phyloP scores from a whole-genome alignment of 2,797 vertebrate genomes.

The Dallia pectoralis region DNA sequence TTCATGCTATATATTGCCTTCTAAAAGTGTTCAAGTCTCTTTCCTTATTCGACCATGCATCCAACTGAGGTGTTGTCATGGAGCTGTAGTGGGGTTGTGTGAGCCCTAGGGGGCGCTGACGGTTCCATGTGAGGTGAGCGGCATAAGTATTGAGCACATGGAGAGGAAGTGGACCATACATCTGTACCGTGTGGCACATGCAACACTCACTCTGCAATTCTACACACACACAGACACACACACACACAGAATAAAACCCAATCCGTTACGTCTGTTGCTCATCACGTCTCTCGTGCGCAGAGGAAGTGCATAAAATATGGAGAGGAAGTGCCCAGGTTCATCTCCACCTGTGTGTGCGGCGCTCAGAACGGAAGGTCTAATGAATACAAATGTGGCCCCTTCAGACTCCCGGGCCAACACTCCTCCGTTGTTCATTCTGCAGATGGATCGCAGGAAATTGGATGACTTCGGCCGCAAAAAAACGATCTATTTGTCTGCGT shows the following conservation, averaged over 20 bases:
- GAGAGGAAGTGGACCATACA: background rate
- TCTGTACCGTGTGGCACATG: background rate
- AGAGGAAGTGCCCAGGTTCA: background rate
- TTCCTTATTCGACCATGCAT: background rate
- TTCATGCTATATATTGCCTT: no score
- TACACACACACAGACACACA: slow-evolving; percentile 20
- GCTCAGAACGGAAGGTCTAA: background rate
- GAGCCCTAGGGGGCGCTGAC: background rate
- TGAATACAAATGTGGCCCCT: slow-evolving; percentile 22
- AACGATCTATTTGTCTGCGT: slow-evolving; percentile 17
- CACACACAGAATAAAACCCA: background rate
- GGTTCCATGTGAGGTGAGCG: background rate
- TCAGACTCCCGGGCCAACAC: slow-evolving; percentile 29
- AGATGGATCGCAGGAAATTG: slow-evolving; percentile 48
- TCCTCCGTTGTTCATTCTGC: slow-evolving; percentile 47
- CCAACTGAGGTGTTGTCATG: background rate
- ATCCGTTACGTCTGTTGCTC: background rate
- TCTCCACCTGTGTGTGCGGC: background rate
- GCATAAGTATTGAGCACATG: background rate
- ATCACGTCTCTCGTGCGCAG: background rate
- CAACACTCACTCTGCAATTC: background rate
- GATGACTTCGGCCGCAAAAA: slow-evolving; percentile 26
- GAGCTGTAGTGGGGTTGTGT: background rate
- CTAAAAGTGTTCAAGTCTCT: no score
- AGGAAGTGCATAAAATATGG: slow-evolving; percentile 43